Evolutionary conservation across 2,113 vertebrate genomes (phyloP).

Genomic region (Otus sunia): DNA sequence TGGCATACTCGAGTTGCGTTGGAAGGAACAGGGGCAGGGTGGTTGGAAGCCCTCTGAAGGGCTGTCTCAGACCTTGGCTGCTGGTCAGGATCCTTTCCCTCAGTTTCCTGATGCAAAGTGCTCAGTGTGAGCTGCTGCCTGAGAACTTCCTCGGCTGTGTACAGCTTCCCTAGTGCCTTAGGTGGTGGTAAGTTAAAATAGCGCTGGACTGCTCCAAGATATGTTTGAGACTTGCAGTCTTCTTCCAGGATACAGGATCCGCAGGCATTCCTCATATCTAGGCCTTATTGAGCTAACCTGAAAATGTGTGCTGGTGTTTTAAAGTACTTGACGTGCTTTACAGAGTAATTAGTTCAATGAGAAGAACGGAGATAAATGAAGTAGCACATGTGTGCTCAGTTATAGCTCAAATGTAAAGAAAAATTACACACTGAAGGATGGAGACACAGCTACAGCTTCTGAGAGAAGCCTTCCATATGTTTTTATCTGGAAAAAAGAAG

Average conservation of each 20-base stretch:
- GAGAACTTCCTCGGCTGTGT: not conserved
- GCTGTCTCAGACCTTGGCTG: not conserved
- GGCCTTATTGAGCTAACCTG: not conserved
- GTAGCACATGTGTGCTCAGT: not conserved
- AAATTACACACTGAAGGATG: not conserved
- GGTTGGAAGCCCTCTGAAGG: not conserved
- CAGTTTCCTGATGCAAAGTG: not conserved
- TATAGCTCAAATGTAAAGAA: not conserved
- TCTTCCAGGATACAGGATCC: not conserved
- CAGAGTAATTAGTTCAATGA: not conserved
- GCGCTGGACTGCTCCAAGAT: not conserved
- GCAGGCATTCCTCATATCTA: not conserved
- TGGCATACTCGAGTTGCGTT: fast-evolving
- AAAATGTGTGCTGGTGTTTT: not conserved
- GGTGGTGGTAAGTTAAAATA: not conserved
- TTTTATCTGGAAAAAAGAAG: not conserved
- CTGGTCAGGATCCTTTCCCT: not conserved
- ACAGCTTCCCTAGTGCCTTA: not conserved
- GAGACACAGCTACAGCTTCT: not conserved
- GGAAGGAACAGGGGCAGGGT: not conserved
- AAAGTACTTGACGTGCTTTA: not conserved
- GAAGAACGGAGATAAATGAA: not conserved
- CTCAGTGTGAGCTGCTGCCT: not conserved
- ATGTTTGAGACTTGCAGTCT: not conserved
- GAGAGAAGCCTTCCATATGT: not conserved